Conservation (phyloP, 2,888 invertebrate species). For the Norana najaformis region DNA sequence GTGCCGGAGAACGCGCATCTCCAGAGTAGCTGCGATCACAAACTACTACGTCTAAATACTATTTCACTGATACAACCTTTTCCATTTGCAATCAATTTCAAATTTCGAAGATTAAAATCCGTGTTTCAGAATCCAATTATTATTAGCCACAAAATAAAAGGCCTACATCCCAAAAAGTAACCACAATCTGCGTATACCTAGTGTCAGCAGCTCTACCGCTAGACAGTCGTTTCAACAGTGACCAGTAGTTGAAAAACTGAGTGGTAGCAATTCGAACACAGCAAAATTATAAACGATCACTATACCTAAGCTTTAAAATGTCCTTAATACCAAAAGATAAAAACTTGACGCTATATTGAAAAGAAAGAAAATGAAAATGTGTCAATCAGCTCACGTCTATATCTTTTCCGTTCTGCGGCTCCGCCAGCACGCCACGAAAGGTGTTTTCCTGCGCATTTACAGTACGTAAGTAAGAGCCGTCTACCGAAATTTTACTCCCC, state of each 20-base stretch:
- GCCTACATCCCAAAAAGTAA: background rate
- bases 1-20: no score
- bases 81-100: no score
- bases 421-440: no score
- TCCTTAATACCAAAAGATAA: background rate
- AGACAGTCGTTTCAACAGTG: background rate
- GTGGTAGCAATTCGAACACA: background rate
- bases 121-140: background rate
- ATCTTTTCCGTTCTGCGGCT: background rate
- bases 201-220: background rate
- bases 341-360: background rate
- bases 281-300: background rate
- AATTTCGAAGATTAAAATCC: no score
- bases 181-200: background rate
- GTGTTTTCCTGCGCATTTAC: background rate
- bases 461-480: background rate
- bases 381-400: background rate
- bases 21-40: no score
- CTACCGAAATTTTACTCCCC: no score
- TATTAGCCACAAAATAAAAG: background rate
- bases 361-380: background rate
- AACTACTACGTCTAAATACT: no score
- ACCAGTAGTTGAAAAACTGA: background rate
- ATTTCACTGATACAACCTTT: no score
- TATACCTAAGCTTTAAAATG: background rate